Evolutionary conservation across 1,140 invertebrate genomes (phyloP).

Genomic region (Fopius arisanus): DNA sequence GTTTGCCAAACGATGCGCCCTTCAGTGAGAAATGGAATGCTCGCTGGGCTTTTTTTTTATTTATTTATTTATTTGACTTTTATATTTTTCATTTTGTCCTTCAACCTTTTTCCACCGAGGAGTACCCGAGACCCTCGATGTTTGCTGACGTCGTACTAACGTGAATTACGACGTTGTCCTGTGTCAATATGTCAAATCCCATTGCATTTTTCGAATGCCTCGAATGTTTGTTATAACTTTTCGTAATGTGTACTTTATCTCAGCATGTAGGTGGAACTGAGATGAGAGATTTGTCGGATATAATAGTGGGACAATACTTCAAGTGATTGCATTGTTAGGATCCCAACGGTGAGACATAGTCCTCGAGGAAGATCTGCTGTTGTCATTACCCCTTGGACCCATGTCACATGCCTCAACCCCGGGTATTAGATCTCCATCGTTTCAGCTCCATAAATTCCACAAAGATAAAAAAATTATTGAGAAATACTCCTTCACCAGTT

Average conservation of each 20-base stretch:
- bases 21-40: conserved; percentile 31
- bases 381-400: no score
- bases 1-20: conserved; percentile 41
- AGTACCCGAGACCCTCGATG: conserved; percentile 35
- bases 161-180: conserved; percentile 52
- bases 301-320: no score
- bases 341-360: no score
- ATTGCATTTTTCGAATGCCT: conserved; percentile 44
- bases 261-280: neutral
- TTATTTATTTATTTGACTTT: no score
- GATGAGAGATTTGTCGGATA: neutral
- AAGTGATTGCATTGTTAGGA: no score
- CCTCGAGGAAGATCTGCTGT: no score
- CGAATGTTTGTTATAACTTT: neutral
- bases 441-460: no score
- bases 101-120: neutral
- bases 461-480: no score
- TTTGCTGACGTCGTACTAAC: conserved; percentile 48
- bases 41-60: no score
- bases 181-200: conserved; percentile 53
- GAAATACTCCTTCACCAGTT: no score
- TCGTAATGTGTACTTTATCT: conserved; percentile 34
- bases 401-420: no score
- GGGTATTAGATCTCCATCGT: no score
- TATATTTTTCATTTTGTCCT: neutral